Percentiles rank a stretch among this genome's conserved stretches.
These are phyloP conservation scores for Phorcus lineatus DNA, from an alignment of 2,888 invertebrate genomes.

Conservation along the genomic window DNA sequence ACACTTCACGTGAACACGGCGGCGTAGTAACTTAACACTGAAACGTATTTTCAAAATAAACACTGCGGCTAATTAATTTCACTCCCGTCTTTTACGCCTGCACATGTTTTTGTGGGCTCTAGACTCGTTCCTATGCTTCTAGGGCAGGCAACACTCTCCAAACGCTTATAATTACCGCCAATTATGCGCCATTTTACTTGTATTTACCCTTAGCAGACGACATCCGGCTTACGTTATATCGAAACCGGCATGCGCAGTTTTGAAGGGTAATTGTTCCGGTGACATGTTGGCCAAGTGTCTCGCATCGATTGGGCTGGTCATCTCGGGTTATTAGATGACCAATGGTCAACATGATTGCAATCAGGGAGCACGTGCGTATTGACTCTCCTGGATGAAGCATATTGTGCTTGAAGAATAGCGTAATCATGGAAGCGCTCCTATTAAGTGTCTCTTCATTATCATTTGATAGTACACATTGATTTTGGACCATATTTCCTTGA, in stretches of 20 bases:
- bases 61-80: slow-evolving; percentile 24
- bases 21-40: slow-evolving; percentile 14
- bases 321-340: not conserved
- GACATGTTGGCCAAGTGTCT: not conserved
- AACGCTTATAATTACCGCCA: slow-evolving; percentile 22
- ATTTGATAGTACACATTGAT: no score
- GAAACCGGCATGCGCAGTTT: not conserved
- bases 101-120: slow-evolving; percentile 17
- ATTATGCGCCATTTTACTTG: slow-evolving; percentile 26
- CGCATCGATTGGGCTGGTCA: not conserved
- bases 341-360: slow-evolving; percentile 7
- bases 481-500: no score
- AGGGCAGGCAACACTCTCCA: not conserved
- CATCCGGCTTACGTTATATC: slow-evolving; percentile 18
- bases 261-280: slow-evolving; percentile 4
- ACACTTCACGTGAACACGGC: not conserved
- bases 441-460: no score
- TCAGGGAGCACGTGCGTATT: not conserved
- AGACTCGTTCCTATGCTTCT: not conserved
- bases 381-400: not conserved
- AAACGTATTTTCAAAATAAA: slow-evolving; percentile 29
- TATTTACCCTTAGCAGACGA: slow-evolving; percentile 20
- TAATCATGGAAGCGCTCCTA: no score
- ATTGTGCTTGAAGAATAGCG: no score
- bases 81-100: not conserved